Evolutionary conservation across 2,113 vertebrate genomes (phyloP), one percentile per base, ranked within the genome.

Genomic region (Arothron firmamentum): DNA sequence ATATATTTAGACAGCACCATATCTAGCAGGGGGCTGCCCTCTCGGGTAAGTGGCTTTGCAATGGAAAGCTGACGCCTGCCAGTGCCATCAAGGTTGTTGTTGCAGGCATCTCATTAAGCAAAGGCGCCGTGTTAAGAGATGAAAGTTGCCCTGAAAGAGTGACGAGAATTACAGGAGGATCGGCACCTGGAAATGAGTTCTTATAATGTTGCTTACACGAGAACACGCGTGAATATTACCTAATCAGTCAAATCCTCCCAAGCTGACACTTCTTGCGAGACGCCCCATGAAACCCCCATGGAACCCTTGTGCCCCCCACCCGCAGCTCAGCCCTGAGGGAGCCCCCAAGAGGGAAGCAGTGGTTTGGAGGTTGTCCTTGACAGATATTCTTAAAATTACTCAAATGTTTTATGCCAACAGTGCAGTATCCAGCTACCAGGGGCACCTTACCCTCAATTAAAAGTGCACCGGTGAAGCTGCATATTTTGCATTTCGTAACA

Each of bases 221-320:
- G 88, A 89, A 88, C 88, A 90, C 78, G 84, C 67, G 61, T 76
- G 84, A 90, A 91, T 90, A 91, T 89, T 89, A 88, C 85, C 89
- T 89, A 88, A 91, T 91, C 91, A 92, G 89, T 92, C 90, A 92
- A 92, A 91, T 90, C 89, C 90, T 83, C 78, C 53, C 75, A 78
- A 89, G 85, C 83, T 89, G 89, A 89, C 89, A 90, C 75, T 74
- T 87, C 85, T 77, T 79, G 76, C 81, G 85, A 89, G 85, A 83
- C 77, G 68, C 69, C 78, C 80, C 42, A 79, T 68, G 78, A 78
- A 73, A 75, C 80, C 82, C 79, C 77, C 61, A 53, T 59, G 52
- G 73, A 75, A 80, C 77, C 70, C 65, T 59, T 59, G 59, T 78
- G 74, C 72, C 81, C 82, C 80, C 78, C 81, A 74, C 78, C 72